Percentiles rank a stretch among this genome's conserved stretches.
Conservation (phyloP, 1,140 invertebrate species). For the Popillia japonica region DNA sequence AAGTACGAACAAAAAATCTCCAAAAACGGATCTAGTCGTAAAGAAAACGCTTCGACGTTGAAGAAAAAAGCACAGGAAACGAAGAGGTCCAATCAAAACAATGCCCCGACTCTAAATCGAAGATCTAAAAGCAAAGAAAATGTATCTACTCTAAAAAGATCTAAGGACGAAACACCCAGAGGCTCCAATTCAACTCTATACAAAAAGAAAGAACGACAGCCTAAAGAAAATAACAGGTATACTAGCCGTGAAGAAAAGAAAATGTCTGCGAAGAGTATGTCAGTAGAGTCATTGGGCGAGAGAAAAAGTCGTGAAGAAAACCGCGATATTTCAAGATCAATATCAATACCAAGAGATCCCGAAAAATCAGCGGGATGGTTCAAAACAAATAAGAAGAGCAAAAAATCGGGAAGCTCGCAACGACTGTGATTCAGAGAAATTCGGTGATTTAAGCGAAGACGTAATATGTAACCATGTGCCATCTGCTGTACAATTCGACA, state of each 20-base stretch:
- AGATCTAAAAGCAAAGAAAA: conserved; percentile 56
- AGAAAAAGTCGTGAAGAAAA: conserved; percentile 61
- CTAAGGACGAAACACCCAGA: conserved; percentile 50
- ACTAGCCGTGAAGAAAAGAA: conserved; percentile 64
- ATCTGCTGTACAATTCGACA: conserved; percentile 41
- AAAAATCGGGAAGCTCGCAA: conserved; percentile 62
- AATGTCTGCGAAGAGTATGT: conserved; percentile 65
- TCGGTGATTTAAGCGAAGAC: not conserved
- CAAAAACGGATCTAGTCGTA: conserved; percentile 56
- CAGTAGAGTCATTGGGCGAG: conserved; percentile 68
- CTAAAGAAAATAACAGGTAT: conserved; percentile 60
- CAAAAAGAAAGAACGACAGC: conserved; percentile 60
- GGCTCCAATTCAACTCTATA: conserved; percentile 55
- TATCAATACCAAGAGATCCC: conserved; percentile 74
- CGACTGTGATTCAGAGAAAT: conserved; percentile 49
- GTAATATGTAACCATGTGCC: conserved; percentile 41
- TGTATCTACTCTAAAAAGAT: conserved; percentile 47
- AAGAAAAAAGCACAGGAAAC: conserved; percentile 58
- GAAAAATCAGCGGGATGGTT: conserved; percentile 77
- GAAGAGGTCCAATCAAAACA: conserved; percentile 49
- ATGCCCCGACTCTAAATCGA: conserved; percentile 48
- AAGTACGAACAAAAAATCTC: conserved; percentile 61
- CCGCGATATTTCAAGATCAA: conserved; percentile 65
- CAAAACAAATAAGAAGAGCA: conserved; percentile 69
- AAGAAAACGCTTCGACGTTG: conserved; percentile 56